Evolutionary conservation across 1,140 invertebrate species (phyloP), one percentile per base, ranked within the genome.

Genomic region (Atta colombica): DNA sequence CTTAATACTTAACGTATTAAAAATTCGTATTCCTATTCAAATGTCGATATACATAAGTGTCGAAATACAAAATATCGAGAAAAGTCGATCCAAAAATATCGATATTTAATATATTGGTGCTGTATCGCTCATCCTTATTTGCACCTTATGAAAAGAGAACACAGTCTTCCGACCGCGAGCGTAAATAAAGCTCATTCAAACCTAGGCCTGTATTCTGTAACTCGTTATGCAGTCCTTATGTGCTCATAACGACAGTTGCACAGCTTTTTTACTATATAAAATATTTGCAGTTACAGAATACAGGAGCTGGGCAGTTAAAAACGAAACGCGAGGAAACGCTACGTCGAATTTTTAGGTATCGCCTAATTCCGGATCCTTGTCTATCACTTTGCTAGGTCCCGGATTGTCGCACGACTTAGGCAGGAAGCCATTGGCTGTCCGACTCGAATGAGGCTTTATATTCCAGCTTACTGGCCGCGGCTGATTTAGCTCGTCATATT

Each of bases 401-500:
- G 85, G 90, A 82, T 6, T 81, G 31, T 93, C 91, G 14, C 66
- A 75, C 0, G 85, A 60, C 31, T 72, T 92, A 0, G 90, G 74
- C 14, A 90, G 86, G 14, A 96, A 95, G 3, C 96, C 96, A 91
- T 97, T 97, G 5, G 96, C 95, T 97, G 98, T 97, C 87, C 97
- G 96, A 93, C 98, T 98, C 94, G 98, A 98, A 92, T 98, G 97
- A 3, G 98, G 97, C 93, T 98, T 98, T 95, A 97, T 97, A 25
- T 97, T 97, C 58, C 63, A 21, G 89, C 97, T 98, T 12, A 96
- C 96, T 1, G 98, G 98, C 81, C 98, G 96, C 16, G 97, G 97
- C 93, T 98, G 98, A 93, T 98, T 98, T 82, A 99, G 95, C 93
- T 98, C 98, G 95, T 99, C 98, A 90, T 99, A 99, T 93, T 98